Evolutionary conservation across 1,140 invertebrate species (phyloP).

Genomic region (Ceratosolen fusciceps): DNA sequence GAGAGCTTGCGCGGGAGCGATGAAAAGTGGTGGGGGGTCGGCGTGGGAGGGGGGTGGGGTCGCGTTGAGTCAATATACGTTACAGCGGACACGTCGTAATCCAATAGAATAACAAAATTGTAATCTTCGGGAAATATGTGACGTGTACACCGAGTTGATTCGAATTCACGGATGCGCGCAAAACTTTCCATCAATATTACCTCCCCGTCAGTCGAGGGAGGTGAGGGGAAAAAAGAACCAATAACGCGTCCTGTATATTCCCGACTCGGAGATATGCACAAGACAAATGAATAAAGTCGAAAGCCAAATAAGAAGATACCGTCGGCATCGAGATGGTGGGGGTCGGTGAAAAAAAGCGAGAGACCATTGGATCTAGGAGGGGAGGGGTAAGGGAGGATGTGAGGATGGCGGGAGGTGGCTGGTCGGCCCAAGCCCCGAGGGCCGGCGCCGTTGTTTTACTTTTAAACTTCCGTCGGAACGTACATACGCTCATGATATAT

Average conservation of each 20-base stretch:
- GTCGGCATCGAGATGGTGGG: too few relatives aligned
- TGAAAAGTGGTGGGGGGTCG: too few relatives aligned
- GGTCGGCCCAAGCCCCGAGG: constrained; percentile 37
- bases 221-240: constrained; percentile 43
- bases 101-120: not conserved
- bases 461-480: constrained; percentile 67
- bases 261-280: constrained; percentile 26
- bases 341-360: not conserved
- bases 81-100: not conserved
- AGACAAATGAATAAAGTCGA: constrained; percentile 31
- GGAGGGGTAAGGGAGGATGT: not conserved
- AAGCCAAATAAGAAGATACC: constrained; percentile 26
- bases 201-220: not conserved
- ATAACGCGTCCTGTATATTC: constrained; percentile 30
- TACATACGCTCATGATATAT: too few relatives aligned
- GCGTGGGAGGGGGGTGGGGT: too few relatives aligned
- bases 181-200: constrained; percentile 24
- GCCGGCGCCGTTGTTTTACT: constrained; percentile 59
- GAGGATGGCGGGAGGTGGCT: constrained; percentile 36
- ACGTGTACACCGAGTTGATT: constrained; percentile 1
- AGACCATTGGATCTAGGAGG: too few relatives aligned
- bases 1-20: not conserved
- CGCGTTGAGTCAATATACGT: not conserved
- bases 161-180: not conserved
- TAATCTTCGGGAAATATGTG: constrained; percentile 5